These are phyloP conservation scores for Clavelina lepadiformis DNA, from an alignment of 23 tunicate species.

Conservation along the genomic window DNA sequence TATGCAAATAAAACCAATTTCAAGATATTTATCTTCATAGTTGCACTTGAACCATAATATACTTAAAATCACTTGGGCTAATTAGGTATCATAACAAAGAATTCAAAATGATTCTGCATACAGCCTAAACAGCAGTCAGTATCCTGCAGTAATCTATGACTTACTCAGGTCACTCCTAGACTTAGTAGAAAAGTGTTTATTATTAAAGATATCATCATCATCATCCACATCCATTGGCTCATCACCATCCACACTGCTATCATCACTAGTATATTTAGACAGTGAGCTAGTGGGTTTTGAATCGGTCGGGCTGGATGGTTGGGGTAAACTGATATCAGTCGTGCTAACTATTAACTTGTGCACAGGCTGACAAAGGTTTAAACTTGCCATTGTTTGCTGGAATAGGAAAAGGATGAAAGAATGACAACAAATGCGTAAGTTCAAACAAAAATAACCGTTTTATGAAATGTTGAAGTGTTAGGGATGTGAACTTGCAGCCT, in stretches of 20 bases:
- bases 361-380: conserved; percentile 17
- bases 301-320: background rate
- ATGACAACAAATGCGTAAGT: too few species aligned
- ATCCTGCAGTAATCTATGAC: background rate
- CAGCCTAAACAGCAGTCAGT: background rate
- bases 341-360: background rate
- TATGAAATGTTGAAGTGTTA: too few species aligned
- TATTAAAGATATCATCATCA: background rate
- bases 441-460: too few species aligned
- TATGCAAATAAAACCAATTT: too few species aligned
- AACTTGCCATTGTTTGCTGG: conserved; percentile 28
- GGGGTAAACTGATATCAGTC: too few species aligned
- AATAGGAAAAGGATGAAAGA: too few species aligned
- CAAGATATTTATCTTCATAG: too few species aligned
- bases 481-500: too few species aligned
- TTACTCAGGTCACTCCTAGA: conserved; percentile 3
- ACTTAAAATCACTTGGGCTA: too few species aligned
- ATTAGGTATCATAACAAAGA: too few species aligned
- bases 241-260: conserved; percentile 15
- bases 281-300: conserved; percentile 1
- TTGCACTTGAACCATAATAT: too few species aligned
- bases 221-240: conserved; percentile 5
- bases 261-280: conserved; percentile 14
- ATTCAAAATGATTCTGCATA: too few species aligned
- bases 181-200: background rate